Evolutionary conservation across 1,140 invertebrate species (phyloP).

Genomic region (Laodelphax striatellus): DNA sequence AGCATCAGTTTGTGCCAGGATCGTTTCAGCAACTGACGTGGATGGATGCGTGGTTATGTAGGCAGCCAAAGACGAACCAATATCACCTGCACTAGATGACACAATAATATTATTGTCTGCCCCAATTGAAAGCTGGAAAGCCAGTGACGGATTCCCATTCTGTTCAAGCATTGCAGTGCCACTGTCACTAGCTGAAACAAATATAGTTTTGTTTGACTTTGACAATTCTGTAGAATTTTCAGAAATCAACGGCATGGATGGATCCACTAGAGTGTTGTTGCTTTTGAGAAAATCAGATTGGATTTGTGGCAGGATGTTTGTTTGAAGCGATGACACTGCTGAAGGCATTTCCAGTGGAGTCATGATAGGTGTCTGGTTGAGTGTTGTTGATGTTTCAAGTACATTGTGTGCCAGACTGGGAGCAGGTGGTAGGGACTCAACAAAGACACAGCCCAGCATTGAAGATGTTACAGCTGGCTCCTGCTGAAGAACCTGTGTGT

Average conservation of each 20-base stretch:
- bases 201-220: constrained; percentile 1
- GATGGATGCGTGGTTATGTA: too few relatives aligned
- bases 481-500: constrained; percentile 58
- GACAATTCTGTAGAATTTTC: background rate
- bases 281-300: background rate
- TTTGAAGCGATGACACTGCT: background rate
- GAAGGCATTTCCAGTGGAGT: constrained; percentile 56
- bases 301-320: background rate
- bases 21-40: too few relatives aligned
- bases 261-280: constrained; percentile 2
- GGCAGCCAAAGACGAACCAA: too few relatives aligned
- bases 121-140: constrained; percentile 5
- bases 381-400: constrained; percentile 53
- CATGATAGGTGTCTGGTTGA: constrained; percentile 62
- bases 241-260: constrained; percentile 6
- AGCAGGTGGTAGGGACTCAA: constrained; percentile 23
- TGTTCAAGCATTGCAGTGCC: background rate
- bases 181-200: background rate
- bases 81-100: background rate
- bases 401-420: constrained; percentile 38
- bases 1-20: too few relatives aligned
- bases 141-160: background rate
- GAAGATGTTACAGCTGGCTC: constrained; percentile 28
- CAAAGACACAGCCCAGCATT: background rate
- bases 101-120: constrained; percentile 8